Evolutionary conservation across 2,113 vertebrate species (phyloP), one percentile per base, ranked within the genome.

Genomic region (Eurypyga helias): DNA sequence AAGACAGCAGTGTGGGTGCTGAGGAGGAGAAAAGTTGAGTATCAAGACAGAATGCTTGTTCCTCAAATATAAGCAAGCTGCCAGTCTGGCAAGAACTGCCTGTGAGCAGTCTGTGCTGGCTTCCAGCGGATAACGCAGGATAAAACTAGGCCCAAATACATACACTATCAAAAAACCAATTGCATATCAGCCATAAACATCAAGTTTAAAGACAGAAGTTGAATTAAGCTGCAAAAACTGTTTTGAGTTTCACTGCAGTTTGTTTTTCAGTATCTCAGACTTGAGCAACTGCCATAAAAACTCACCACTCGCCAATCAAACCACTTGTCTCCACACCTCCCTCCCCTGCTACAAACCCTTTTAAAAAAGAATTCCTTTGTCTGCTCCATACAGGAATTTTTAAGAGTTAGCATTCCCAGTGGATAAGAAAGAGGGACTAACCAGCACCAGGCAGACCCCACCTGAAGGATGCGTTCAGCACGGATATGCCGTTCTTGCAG

Each of bases 401-500:
- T 46, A 43, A 5, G 33, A 46, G 31, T 43, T 13, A 20, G n/a
- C 17, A 12, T 41, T 51, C 49, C 48, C 21, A 19, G 33, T 13
- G 17, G 45, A 3, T 31, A 23, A 45, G 51, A 41, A 25, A 23
- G 26, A 41, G 10, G 21, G 26, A 38, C 41, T 54, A 46, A n/a
- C 21, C 29, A 54, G 51, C 54, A 49, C 17, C 62, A 45, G 18
- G 43, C 2, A 87, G 36, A 13, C 31, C 52, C 54, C 46, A 24
- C 1, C n/a, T 26, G 29, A 34, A 67, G 29, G 52, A 20, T 3
- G 6, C 0, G 15, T 1, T 18, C 48, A n/a, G 38, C 36, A 24
- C 25, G 7, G 24, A 11, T 2, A 29, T 0, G 11, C 1, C 31
- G 29, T n/a, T 73, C 41, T 36, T 67, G 41, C 10, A 41, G 20